Base-by-base conservation (phyloP, 2,888 invertebrate genomes). In the Urechis unicinctus region DNA sequence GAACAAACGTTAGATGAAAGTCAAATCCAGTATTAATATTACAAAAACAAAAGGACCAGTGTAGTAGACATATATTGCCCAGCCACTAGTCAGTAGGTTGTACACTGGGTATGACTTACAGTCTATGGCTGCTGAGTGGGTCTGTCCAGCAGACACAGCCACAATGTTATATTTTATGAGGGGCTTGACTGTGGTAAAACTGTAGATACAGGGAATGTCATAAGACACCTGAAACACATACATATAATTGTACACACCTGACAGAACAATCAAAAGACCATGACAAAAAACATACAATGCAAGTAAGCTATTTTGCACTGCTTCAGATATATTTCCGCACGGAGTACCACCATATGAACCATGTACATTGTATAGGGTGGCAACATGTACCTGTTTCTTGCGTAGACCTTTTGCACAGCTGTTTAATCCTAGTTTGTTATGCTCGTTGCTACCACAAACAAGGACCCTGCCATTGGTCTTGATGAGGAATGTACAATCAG, bases 401-500 rank as follows among this genome's bases (percentile, higher is more conserved):
- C 58, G 42, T 13, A 77, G 63, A 3, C 75, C 76, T 6, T 70
- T 67, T 2, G 71, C 71, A 47, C 68, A 63, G 25, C 69, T 69
- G 61, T 77, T 77, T 54, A 77, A 68, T 22, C 78, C 76, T 1
- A 77, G 68, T 61, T 75, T 77, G 61, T 78, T 78, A 55, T 68
- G 58, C 60, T 77, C 73, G 56, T 78, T 78, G 54, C 74, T 76
- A 5, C 78, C 78, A 62, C 71, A 73, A 1, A 76, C 75, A 29
- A 76, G 59, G 9, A 77, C 65, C 21, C 72, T 60, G 0, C 76
- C 76, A 55, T 69, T 71, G 31, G 63, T 62, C 17, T 72, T 73
- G 25, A 77, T 56, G 9, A 77, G 62, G 57, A 77, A 73, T 4
- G 73, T 70, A 17, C 71, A 68, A 46, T 77, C 75, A 31, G 66